Base-by-base conservation (phyloP, 2,797 vertebrate species). In the Lepus oiostolus region DNA sequence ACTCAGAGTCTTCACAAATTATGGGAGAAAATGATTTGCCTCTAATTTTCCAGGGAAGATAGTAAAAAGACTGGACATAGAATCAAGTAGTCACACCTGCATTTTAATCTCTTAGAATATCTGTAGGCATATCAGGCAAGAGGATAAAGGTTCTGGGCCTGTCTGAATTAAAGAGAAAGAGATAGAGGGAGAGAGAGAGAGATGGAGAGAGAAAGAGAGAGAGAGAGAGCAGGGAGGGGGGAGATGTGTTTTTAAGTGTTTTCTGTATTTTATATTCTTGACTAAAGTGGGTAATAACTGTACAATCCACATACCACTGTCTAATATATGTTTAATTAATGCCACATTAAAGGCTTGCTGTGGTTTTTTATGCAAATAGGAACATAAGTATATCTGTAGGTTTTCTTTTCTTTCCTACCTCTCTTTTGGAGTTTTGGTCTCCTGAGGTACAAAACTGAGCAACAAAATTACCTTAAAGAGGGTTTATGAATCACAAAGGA, bases 391-490 rank as follows among this genome's bases (percentile, higher is more conserved):
- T 84, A 96, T 95, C 95, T 91, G 93, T 95, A 92, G 90, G 84
- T 70, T 95, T 97, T 97, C 96, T 88, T 94, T 96, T 97, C 97
- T 98, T 96, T 93, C 96, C 92, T 95, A 97, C 96, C 90, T 97
- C 85, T 93, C 96, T 96, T 97, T 75, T 95, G 86, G 93, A 97
- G 97, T 95, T 97, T 95, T 97, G 96, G 92, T 96, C 94, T 97
- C 96, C 97, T 97, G 97, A 97, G 96, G 95, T 96, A 98, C 95
- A 98, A 98, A 97, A 98, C 98, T 97, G 97, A 98, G 97, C 97
- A 97, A 97, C 98, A 98, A 97, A 98, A 98, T 98, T 98, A 98
- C 98, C 97, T 97, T 98, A 98, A 98, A 98, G 97, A 98, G 96
- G 95, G 90, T 94, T 97, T 97, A 97, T 97, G 98, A 98, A 98